Evolutionary conservation across 2,797 vertebrate genomes (phyloP).

Genomic region (Eutrigla gurnardus): DNA sequence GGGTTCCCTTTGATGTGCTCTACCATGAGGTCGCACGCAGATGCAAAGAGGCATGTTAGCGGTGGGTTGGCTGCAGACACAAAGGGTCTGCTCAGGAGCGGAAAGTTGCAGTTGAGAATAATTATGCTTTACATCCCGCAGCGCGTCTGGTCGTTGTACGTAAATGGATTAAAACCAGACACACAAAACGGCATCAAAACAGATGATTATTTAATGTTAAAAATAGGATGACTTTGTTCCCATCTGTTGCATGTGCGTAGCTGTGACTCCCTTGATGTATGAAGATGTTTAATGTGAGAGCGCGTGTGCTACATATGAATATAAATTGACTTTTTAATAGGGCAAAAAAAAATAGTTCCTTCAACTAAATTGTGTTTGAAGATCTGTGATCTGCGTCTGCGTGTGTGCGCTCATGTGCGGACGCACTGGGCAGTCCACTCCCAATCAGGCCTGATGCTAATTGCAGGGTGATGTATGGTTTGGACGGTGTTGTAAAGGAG

Average conservation of each 20-base stretch:
- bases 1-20: conserved; percentile 43
- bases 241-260: not conserved
- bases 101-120: conserved; percentile 78
- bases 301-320: conserved; percentile 24
- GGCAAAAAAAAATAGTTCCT: not conserved
- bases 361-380: not conserved
- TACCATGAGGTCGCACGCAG: conserved; percentile 39
- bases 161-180: not conserved
- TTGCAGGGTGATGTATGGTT: conserved; percentile 76
- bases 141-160: conserved; percentile 53
- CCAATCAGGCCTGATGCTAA: conserved; percentile 65
- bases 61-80: conserved; percentile 68
- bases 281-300: conserved; percentile 1
- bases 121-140: conserved; percentile 72
- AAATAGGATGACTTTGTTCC: not conserved
- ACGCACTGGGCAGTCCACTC: conserved; percentile 48
- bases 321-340: no score
- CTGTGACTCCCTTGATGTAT: not conserved
- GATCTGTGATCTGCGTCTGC: not conserved
- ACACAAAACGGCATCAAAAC: not conserved
- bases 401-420: conserved; percentile 6
- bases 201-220: not conserved
- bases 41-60: conserved; percentile 42
- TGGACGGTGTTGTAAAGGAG: conserved; percentile 60
- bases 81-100: conserved; percentile 75